Evolutionary conservation across 2,113 vertebrate species (phyloP).

Genomic region (Vidua macroura): DNA sequence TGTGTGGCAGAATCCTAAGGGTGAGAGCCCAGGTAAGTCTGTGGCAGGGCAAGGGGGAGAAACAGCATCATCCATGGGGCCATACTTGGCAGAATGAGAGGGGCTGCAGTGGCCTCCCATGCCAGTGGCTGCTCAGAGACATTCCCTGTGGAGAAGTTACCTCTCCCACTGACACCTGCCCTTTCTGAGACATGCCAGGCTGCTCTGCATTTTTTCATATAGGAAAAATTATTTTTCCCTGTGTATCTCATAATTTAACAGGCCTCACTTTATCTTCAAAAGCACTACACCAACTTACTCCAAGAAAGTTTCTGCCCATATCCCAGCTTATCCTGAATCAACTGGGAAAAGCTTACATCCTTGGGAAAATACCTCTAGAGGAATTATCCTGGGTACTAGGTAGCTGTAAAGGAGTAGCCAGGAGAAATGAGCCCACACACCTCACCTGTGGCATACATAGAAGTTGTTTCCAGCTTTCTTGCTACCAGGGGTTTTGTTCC

Average conservation of each 20-base stretch:
- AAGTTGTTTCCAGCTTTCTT: not conserved
- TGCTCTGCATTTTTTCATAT: not conserved
- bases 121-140: not conserved
- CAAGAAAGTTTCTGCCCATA: not conserved
- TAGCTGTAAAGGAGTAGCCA: not conserved
- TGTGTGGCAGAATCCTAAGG: not conserved
- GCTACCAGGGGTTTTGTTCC: not conserved
- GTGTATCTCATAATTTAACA: not conserved
- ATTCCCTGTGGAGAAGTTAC: not conserved
- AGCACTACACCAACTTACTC: not conserved
- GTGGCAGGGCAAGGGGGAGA: not conserved
- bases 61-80: not conserved
- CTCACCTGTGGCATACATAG: not conserved
- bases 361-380: not conserved
- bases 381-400: not conserved
- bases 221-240: not conserved
- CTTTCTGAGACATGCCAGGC: not conserved
- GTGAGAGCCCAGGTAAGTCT: not conserved
- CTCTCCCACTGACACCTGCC: not conserved
- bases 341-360: not conserved
- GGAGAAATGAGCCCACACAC: not conserved
- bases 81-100: rapidly evolving
- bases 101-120: too few species aligned
- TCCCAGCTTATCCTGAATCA: not conserved
- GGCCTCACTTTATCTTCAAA: not conserved